Percentiles rank a stretch among this genome's conserved stretches.
These are phyloP conservation scores for Mormyrus proboscirostris DNA, from an alignment of 2,797 vertebrate species.

Conservation along the genomic window DNA sequence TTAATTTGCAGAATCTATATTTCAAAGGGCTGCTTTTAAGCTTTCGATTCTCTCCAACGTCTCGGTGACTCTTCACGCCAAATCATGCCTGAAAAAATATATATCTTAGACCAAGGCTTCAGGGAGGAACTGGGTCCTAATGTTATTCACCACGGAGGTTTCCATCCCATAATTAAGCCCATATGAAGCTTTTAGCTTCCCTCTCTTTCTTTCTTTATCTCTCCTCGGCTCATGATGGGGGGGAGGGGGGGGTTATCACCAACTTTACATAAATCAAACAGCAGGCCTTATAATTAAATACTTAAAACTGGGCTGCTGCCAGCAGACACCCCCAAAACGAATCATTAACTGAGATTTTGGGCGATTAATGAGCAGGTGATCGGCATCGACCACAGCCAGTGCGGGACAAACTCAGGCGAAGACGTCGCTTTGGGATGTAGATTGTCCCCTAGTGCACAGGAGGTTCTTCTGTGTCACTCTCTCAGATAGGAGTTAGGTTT, in stretches of 20 bases:
- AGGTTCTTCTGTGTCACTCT: neutral
- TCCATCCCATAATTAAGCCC: constrained; percentile 1
- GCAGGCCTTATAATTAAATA: neutral
- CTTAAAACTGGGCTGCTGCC: neutral
- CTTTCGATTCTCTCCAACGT: neutral
- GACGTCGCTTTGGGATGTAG: neutral
- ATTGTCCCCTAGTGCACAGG: too few relatives aligned
- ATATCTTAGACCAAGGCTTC: neutral
- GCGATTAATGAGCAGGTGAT: neutral
- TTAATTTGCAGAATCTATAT: constrained; percentile 20
- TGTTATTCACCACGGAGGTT: neutral
- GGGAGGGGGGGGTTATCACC: neutral
- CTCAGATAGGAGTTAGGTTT: neutral
- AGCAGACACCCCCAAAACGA: neutral
- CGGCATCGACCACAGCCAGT: neutral
- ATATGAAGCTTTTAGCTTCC: neutral
- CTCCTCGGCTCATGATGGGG: neutral
- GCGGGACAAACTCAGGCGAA: neutral
- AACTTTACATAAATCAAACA: neutral
- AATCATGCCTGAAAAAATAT: constrained; percentile 5
- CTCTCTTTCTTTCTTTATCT: constrained; percentile 7
- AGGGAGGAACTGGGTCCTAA: neutral
- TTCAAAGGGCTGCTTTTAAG: constrained; percentile 15
- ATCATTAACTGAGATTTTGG: constrained; percentile 10
- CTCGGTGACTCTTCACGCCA: constrained; percentile 11